These are phyloP conservation scores for Mesoligia furuncula DNA, from an alignment of 2,888 invertebrate genomes.

Conservation along the genomic window DNA sequence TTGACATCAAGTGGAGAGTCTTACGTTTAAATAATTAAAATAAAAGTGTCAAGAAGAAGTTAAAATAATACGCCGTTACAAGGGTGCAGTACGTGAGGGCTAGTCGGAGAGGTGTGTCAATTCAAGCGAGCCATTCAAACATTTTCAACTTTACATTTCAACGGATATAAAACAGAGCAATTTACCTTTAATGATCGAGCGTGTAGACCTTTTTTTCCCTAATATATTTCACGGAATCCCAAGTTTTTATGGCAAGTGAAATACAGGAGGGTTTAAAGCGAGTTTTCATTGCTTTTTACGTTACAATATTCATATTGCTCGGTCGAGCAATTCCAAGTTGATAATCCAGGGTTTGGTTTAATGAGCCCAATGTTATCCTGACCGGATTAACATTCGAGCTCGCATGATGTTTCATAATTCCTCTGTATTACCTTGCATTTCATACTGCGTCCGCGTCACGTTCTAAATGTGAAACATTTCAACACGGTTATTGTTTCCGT, in stretches of 20 bases:
- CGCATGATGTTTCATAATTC: slow-evolving; percentile 74
- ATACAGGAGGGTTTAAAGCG: slow-evolving; percentile 84
- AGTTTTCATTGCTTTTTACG: slow-evolving; percentile 88
- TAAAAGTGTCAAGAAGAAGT: slow-evolving; percentile 61
- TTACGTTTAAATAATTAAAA: slow-evolving; percentile 65
- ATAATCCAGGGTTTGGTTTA: slow-evolving; percentile 86
- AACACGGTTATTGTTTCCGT: slow-evolving; percentile 14
- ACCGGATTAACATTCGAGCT: slow-evolving; percentile 79
- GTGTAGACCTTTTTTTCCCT: slow-evolving; percentile 84
- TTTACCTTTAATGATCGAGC: slow-evolving; percentile 87
- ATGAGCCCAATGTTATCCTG: slow-evolving; percentile 83
- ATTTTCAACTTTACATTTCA: slow-evolving; percentile 83
- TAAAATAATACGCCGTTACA: slow-evolving; percentile 51
- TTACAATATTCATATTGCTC: slow-evolving; percentile 86
- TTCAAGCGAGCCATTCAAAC: slow-evolving; percentile 76
- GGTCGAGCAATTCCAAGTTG: slow-evolving; percentile 85
- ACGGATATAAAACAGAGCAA: slow-evolving; percentile 85
- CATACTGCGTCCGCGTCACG: slow-evolving; percentile 64
- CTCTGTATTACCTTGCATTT: slow-evolving; percentile 78
- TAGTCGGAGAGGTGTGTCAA: slow-evolving; percentile 66
- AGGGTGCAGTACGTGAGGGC: slow-evolving; percentile 58
- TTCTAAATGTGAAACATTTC: slow-evolving; percentile 44
- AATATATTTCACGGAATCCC: slow-evolving; percentile 85
- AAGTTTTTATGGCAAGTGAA: slow-evolving; percentile 87
- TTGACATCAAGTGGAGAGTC: slow-evolving; percentile 17